Evolutionary conservation across 1,140 invertebrate genomes (phyloP).

Genomic region (Cotesia chilonis): DNA sequence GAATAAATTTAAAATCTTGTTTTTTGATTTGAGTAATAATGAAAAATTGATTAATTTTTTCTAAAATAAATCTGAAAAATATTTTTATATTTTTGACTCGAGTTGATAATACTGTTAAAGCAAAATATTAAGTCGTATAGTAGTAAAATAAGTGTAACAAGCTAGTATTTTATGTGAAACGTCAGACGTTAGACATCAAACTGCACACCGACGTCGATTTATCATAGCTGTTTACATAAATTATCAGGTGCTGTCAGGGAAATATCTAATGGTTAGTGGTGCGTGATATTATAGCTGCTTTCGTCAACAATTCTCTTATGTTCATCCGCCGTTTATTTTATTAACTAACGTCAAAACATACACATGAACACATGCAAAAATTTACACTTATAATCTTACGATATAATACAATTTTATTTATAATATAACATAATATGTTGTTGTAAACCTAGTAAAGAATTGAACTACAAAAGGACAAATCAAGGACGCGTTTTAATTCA

Average conservation of each 20-base stretch:
- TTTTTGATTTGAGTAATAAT: no score
- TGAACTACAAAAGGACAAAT: slow-evolving; percentile 31
- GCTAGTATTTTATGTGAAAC: no score
- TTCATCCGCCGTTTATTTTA: not conserved
- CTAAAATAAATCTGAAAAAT: no score
- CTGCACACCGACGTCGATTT: slow-evolving; percentile 31
- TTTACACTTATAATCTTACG: no score
- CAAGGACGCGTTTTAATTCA: slow-evolving; percentile 34
- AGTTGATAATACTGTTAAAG: no score
- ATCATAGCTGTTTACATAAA: slow-evolving; percentile 29
- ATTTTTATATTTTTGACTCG: no score
- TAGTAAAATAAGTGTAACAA: no score
- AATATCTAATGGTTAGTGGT: slow-evolving; percentile 29
- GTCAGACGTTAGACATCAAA: slow-evolving; percentile 5
- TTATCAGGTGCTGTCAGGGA: slow-evolving; percentile 19
- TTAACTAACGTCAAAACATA: slow-evolving; percentile 29
- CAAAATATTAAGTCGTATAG: no score
- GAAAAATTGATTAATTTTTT: no score
- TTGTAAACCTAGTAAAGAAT: not conserved
- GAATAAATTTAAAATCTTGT: no score
- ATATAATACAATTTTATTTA: no score
- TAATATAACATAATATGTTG: no score
- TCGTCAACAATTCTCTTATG: slow-evolving; percentile 13
- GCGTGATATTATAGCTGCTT: slow-evolving; percentile 26
- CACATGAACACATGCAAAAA: not conserved